Base-by-base conservation (phyloP, 2,797 vertebrate genomes). In the Coregonus sp. region DNA sequence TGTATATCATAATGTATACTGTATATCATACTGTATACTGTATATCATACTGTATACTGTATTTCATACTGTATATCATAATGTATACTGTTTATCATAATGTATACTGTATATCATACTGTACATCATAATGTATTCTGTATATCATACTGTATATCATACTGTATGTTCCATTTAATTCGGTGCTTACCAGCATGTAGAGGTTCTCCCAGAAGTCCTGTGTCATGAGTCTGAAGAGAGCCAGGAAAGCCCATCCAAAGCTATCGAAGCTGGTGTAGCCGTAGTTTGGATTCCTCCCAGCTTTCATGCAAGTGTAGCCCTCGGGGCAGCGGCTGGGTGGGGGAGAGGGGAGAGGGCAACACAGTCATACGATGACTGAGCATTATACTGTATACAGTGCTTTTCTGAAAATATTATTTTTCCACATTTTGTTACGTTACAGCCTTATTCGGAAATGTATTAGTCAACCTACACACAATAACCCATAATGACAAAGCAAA, bases 191-290 rank as follows among this genome's bases (percentile, higher is more conserved):
- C 93, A 99, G 92, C 73, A 98, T 97, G 89, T 99, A 99, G 85
- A 99, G 94, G 90, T 99, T 99, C 86, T 99, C 98, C 98, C 98
- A 99, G 63, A 96, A 99, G 90, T 99, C 98, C 93, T 99, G 98
- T 90, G 98, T 99, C 98, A 99, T 99, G 91, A 99, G 97, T 89
- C 98, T 96, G 93, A 99, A 99, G 6, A 99, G 94, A 89, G 98
- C 96, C 92, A 99, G 94, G 79, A 99, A 99, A 80, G 98, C 98
- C 98, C 98, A 99, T 93, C 98, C 97, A 83, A 99, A 99, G 81
- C 97, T 98, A 90, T 99, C 98, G 50, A 99, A 99, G 93, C 98
- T 99, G 33, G 98, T 99, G 92, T 99, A 99, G 75, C 97, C 98
- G 0, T 98, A 99, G 94, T 99, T 99, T 74, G 98, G 98, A 92